Conservation (phyloP, 2,888 invertebrate species). For the Nineta flava region DNA sequence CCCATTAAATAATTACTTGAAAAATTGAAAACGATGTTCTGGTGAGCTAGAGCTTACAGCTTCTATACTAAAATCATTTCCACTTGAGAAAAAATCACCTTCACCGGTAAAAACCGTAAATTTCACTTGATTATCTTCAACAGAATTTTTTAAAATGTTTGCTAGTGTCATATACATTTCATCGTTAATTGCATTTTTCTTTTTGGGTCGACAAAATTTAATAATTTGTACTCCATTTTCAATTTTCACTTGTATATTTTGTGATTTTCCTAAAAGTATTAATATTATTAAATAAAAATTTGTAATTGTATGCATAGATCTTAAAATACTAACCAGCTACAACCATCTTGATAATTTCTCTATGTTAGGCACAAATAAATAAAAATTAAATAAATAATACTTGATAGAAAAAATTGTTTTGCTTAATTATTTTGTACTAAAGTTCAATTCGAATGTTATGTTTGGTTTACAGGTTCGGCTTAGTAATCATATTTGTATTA, state of each 20-base stretch:
- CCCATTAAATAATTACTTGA: not conserved
- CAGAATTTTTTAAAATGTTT: slow-evolving; percentile 49
- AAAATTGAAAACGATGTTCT: not conserved
- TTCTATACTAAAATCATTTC: slow-evolving; percentile 47
- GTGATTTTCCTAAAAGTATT: not conserved
- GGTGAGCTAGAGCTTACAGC: not conserved
- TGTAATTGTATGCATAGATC: too few species aligned
- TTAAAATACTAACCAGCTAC: too few species aligned
- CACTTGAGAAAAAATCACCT: slow-evolving; percentile 71
- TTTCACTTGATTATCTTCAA: slow-evolving; percentile 43
- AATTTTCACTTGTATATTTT: slow-evolving; percentile 6
- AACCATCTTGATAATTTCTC: too few species aligned
- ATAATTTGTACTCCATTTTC: slow-evolving; percentile 39
- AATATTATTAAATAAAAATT: too few species aligned
- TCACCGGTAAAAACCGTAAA: slow-evolving; percentile 64
- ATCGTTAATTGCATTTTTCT: slow-evolving; percentile 60
- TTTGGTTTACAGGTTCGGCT: too few species aligned
- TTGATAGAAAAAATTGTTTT: too few species aligned
- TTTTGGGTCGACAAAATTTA: slow-evolving; percentile 56
- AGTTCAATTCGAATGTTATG: too few species aligned
- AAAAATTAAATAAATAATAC: too few species aligned
- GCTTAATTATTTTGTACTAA: too few species aligned
- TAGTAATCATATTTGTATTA: too few species aligned
- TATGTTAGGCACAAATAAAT: too few species aligned
- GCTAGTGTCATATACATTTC: slow-evolving; percentile 51